Evolutionary conservation across 2,797 vertebrate species (phyloP), one percentile per base, ranked within the genome.

Genomic region (Tachyglossus aculeatus): DNA sequence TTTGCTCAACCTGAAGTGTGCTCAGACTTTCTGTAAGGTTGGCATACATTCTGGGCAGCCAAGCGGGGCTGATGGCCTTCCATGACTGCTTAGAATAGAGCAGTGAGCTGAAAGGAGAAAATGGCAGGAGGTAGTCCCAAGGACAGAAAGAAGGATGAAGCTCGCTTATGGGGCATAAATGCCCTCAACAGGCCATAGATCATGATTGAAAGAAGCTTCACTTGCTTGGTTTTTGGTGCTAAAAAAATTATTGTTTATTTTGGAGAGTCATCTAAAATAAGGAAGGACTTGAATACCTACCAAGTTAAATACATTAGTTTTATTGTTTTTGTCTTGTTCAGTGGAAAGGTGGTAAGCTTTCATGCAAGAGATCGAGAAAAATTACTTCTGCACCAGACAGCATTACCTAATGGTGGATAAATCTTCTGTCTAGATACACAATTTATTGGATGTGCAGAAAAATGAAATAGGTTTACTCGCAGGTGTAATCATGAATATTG

Each of bases 401-500:
- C 31, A 74, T 69, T 52, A 71, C 14, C 33, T 66, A 67, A 55
- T 43, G 32, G 41, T 53, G 40, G 25, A 71, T 68, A 77, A 74
- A 74, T 74, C 34, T 58, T 36, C 27, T 70, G 32, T 75, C 64
- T 71, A 47, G 32, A 47, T 43, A 52, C 6, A 44, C 19, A 79
- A 48, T 69, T 76, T 82, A 67, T 67, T 74, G 18, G 14, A 57
- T 41, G 54, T 34, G 45, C 9, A 58, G 14, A 80, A 76, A 75
- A 84, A 60, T 40, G 31, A 77, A 74, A 66, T 51, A 68, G 12
- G n/a, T 67, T 80, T 78, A 40, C 22, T 70, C n/a, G 77, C 18
- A 68, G 34, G 7, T 70, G 18, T 71, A 78, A 84, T 71, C 37
- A 80, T 72, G 55, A 59, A 77, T 81, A 76, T 62, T 69, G 67